Conservation (phyloP, 2,113 vertebrate genomes). For the Chrysochloris asiatica region DNA sequence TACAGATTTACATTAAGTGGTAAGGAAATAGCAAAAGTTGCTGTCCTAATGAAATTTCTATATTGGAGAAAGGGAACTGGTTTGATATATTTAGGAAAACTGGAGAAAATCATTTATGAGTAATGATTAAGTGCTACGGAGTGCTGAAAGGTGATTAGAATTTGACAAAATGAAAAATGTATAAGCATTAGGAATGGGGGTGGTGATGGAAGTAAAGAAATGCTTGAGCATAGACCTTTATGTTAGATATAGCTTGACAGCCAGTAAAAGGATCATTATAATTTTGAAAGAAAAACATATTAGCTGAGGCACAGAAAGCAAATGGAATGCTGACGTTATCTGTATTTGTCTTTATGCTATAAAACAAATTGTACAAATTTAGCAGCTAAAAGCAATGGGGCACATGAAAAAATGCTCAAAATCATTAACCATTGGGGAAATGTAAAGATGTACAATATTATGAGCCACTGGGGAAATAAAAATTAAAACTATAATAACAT, state of each 20-base stretch:
- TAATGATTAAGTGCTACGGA: neutral
- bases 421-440: neutral
- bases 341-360: neutral
- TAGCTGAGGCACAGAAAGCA: neutral
- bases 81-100: neutral
- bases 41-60: neutral
- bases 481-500: no score
- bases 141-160: neutral
- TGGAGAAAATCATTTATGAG: neutral
- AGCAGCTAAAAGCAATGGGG: neutral
- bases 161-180: neutral
- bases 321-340: neutral
- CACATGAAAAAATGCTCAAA: neutral
- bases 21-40: neutral
- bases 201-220: no score
- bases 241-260: rapidly evolving
- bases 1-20: neutral
- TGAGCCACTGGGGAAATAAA: no score
- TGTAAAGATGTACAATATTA: no score
- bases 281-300: neutral
- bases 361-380: neutral
- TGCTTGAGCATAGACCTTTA: neutral
- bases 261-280: neutral
- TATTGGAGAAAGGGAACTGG: rapidly evolving
- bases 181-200: rapidly evolving